Evolutionary conservation across 2,888 invertebrate genomes (phyloP), one percentile per base, ranked within the genome.

Genomic region (Synergus laeviventris): DNA sequence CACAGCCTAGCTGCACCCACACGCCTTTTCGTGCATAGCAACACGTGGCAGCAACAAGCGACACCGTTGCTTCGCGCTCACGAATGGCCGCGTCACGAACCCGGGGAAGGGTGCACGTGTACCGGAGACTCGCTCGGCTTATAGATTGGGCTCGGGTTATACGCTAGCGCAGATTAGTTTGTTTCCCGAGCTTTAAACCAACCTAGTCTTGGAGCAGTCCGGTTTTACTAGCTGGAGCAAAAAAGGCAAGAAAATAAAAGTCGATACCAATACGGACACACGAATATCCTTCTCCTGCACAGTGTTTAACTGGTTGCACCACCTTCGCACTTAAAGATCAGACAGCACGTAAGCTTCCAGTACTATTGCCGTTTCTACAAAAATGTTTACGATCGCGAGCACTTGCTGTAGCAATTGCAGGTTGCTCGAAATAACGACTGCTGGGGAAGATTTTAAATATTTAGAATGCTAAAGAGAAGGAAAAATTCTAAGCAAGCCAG

Each of bases 11-110:
- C 42, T 61, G 74, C 74, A 61, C 74, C 74, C 74, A 61, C 74
- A 61, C 61, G 74, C 74, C 42, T 74, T 74, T 74, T 74, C 60
- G 45, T 61, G 74, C 61, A 74, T 61, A 60, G 60, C 61, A 61
- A 60, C 74, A 61, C 60, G 61, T 61, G 59, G 60, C 74, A 73
- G 70, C 56, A 70, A 73, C 73, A 59, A 45, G 73, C 70, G 21
- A 60, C 60, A 56, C 60, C 76, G 73, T 59, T 36, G 24, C 49
- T 42, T 39, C 36, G 49, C 36, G 42, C 62, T 42, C 42, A 74
- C 45, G 77, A 77, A 74, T 56, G 75, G 77, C 76, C 77, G 76
- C 49, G 31, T 70, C 70, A 70, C 70, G 70, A 70, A 70, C 45
- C 45, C 70, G 45, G 18, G n/a, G 18, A n/a, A 62, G 62, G 62